Evolutionary conservation across 2,888 invertebrate genomes (phyloP).

Genomic region (Pristionchus arcanus): DNA sequence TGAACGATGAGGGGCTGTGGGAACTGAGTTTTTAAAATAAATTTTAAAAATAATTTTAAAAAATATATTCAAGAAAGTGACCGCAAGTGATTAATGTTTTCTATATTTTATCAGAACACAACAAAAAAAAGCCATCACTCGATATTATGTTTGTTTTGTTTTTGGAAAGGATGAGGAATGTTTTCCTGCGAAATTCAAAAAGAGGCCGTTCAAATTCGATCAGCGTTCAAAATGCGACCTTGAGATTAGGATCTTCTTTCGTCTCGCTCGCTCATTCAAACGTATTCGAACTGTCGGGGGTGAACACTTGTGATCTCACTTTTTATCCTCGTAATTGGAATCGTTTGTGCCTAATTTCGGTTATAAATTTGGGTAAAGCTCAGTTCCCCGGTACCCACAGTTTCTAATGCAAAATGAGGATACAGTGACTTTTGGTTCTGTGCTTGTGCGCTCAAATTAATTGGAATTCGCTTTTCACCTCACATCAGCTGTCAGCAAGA

Average conservation of each 20-base stretch:
- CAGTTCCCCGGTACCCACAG: too few relatives aligned
- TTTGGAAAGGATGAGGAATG: too few relatives aligned
- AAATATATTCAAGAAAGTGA: neutral
- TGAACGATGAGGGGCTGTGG: neutral
- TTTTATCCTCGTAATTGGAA: neutral
- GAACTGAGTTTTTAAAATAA: neutral
- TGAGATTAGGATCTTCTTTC: neutral
- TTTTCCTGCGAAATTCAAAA: too few relatives aligned
- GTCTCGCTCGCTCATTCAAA: neutral
- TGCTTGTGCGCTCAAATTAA: neutral
- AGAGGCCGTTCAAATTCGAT: neutral
- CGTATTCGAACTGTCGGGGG: neutral
- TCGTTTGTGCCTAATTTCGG: too few relatives aligned
- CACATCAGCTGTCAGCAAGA: neutral
- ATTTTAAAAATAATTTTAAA: too few relatives aligned
- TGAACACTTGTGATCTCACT: neutral
- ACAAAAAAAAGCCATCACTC: too few relatives aligned
- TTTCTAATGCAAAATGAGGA: too few relatives aligned
- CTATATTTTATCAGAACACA: too few relatives aligned
- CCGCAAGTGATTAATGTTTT: too few relatives aligned
- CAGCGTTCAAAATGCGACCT: neutral
- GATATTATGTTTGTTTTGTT: too few relatives aligned
- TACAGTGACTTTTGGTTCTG: too few relatives aligned
- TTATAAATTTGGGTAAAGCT: too few relatives aligned
- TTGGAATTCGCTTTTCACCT: neutral